Base-by-base conservation (phyloP, 2,797 vertebrate genomes). In the Pogoniulus pusillus region DNA sequence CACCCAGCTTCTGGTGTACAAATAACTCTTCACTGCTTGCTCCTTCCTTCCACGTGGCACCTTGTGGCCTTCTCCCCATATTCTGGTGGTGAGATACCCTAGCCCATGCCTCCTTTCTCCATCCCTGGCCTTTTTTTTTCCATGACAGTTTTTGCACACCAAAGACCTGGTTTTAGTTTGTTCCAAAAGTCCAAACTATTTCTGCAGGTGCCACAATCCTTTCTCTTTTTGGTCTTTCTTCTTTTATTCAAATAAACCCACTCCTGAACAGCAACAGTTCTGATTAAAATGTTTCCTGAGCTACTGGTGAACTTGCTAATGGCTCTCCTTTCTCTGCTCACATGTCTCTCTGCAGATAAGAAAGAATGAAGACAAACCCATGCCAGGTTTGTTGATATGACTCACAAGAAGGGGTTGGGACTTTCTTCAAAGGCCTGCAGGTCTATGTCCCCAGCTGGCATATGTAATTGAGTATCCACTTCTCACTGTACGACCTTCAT, bases 391-490 rank as follows among this genome's bases (percentile, higher is more conserved):
- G 27, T 18, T 35, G 14, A n/a, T 34, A 64, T 18, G 55, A 32
- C 30, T 59, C 2, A 0, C 34, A 4, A 3, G 18, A 45, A 32
- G 3, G 4, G 77, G 30, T 13, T 0, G 0, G 57, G 58, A 60
- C 18, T 53, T 55, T 29, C 32, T 35, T 60, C 51, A 41, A 10
- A 70, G 43, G 43, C 34, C 30, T 58, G 13, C 14, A 39, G 27
- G 32, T 84, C 76, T 57, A 51, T 17, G 18, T 45, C 53, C 71
- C 23, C 37, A 77, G 16, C 30, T 35, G 20, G 6, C 18, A 6
- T 23, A n/a, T 0, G 1, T 12, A 13, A 59, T 62, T 60, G 18
- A 51, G 27, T 43, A n/a, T 7, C 62, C 34, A 10, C 10, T 55
- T 54, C 35, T 53, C 35, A 7, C 41, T 26, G 54, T 14, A n/a